Conservation (phyloP, 2,797 vertebrate genomes). For the Limosa lapponica region DNA sequence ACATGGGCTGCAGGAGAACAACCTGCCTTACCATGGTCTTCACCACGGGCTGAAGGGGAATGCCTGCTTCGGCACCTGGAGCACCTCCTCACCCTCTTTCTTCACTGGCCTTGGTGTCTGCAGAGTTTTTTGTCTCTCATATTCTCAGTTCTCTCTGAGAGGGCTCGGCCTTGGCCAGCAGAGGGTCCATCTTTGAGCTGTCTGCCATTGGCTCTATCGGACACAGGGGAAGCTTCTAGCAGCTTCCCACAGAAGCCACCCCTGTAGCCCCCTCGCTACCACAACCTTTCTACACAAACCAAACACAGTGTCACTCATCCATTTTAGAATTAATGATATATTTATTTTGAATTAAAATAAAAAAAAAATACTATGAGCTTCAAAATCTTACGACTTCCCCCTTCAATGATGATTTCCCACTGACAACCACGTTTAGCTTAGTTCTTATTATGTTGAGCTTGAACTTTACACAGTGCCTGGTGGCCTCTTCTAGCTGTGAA, state of each 20-base stretch:
- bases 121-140: neutral
- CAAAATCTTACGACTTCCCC: accelerated
- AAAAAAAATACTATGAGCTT: neutral
- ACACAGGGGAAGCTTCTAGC: neutral
- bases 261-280: neutral
- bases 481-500: neutral
- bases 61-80: neutral
- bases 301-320: neutral
- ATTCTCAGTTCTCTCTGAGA: neutral
- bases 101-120: neutral
- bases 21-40: neutral
- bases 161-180: neutral
- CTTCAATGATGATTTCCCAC: neutral
- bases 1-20: neutral
- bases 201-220: neutral
- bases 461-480: neutral
- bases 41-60: neutral
- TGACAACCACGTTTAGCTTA: neutral
- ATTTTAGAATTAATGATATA: neutral
- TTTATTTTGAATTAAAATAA: neutral
- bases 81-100: neutral
- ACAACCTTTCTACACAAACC: neutral
- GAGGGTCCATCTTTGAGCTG: too few species aligned
- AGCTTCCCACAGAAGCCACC: neutral
- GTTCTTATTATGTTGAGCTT: neutral